phyloP scores from a whole-genome alignment of 2,113 vertebrate species.

The Lipophrys pholis region DNA sequence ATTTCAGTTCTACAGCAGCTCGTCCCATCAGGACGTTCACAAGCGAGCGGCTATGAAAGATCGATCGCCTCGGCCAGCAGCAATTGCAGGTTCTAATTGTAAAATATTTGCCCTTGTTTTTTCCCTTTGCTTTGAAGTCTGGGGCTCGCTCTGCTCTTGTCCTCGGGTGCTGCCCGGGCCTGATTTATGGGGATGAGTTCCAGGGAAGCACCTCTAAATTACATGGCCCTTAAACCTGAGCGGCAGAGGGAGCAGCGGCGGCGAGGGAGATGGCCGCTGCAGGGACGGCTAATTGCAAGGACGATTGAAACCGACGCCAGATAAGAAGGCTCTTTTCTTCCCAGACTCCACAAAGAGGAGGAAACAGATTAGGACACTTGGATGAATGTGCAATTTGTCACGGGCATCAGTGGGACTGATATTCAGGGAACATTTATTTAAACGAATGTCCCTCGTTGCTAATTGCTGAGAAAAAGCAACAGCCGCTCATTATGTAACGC shows the following conservation, averaged over 20 bases:
- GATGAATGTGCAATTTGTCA: slow-evolving; percentile 57
- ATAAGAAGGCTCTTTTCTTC: slow-evolving; percentile 62
- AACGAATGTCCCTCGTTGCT: slow-evolving; percentile 1
- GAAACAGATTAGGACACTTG: slow-evolving; percentile 40
- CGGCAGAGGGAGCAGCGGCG: slow-evolving; percentile 25
- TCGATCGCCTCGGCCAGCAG: slow-evolving; percentile 43
- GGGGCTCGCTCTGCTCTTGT: slow-evolving; percentile 63
- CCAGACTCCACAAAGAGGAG: slow-evolving; percentile 43
- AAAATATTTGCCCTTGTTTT: slow-evolving; percentile 76
- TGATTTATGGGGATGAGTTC: slow-evolving; percentile 77
- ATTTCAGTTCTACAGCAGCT: background rate
- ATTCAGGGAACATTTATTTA: slow-evolving; percentile 1
- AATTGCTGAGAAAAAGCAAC: background rate
- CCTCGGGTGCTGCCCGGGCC: slow-evolving; percentile 77
- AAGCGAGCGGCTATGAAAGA: slow-evolving; percentile 31
- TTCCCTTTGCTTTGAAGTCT: slow-evolving; percentile 73
- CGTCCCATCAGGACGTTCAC: slow-evolving; percentile 2
- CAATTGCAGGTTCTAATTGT: slow-evolving; percentile 75
- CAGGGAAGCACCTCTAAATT: slow-evolving; percentile 77
- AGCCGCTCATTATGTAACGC: background rate
- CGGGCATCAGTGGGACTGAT: slow-evolving; percentile 15
- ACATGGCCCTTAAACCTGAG: slow-evolving; percentile 75
- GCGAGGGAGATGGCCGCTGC: slow-evolving; percentile 62
- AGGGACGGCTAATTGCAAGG: slow-evolving; percentile 74
- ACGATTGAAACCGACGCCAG: slow-evolving; percentile 54